These are phyloP conservation scores for Thalpophila matura DNA, from an alignment of 2,888 invertebrate genomes.

Conservation along the genomic window DNA sequence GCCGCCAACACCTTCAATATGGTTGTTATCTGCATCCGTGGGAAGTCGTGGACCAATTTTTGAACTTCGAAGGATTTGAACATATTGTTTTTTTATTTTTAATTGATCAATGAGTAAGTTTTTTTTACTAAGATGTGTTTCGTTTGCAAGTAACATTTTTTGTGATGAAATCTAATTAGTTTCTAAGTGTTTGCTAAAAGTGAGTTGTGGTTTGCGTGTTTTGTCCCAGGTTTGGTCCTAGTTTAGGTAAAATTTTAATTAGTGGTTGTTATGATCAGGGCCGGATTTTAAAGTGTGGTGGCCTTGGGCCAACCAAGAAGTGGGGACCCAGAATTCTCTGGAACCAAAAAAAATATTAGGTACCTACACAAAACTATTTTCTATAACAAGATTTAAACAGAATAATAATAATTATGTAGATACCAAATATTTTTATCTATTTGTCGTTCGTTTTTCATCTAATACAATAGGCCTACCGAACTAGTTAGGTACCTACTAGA, in stretches of 20 bases:
- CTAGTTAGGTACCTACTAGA: not conserved
- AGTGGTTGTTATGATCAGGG: not conserved
- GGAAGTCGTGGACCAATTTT: conserved; percentile 41
- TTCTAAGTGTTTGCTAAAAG: not conserved
- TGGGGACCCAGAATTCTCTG: too few species aligned
- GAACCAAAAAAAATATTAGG: too few species aligned
- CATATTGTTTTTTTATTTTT: not conserved
- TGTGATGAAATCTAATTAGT: not conserved
- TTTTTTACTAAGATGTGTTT: not conserved
- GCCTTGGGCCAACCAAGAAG: too few species aligned
- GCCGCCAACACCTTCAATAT: conserved; percentile 31
- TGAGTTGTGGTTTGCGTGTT: conserved; percentile 11
- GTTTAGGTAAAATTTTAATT: not conserved
- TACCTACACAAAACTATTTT: too few species aligned
- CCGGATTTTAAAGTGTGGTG: too few species aligned
- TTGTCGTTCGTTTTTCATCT: too few species aligned
- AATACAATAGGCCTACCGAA: too few species aligned
- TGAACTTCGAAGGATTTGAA: conserved; percentile 21
- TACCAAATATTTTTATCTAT: too few species aligned
- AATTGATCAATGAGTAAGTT: too few species aligned
- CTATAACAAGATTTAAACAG: too few species aligned
- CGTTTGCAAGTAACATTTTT: too few species aligned
- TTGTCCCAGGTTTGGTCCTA: not conserved
- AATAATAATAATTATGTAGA: too few species aligned
- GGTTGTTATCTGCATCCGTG: conserved; percentile 22